Evolutionary conservation across 2,797 vertebrate species (phyloP).

Genomic region (Hyperoplus immaculatus): DNA sequence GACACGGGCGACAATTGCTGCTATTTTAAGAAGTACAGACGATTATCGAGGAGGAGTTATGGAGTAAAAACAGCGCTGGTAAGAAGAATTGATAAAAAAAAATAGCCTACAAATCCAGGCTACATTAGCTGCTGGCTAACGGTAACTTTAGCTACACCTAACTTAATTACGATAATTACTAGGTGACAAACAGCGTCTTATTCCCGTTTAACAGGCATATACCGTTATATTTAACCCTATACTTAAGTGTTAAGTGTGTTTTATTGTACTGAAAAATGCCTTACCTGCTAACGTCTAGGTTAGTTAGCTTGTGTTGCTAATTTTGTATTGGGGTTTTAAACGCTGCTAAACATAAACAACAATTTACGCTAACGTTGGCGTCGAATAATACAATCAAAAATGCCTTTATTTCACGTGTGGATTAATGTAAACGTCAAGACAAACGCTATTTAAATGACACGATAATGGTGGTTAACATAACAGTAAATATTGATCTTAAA

Average conservation of each 20-base stretch:
- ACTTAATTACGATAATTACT: not conserved
- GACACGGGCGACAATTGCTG: not conserved
- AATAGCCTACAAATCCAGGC: constrained; percentile 35
- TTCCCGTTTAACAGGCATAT: not conserved
- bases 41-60: constrained; percentile 24
- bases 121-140: constrained; percentile 39
- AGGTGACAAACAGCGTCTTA: constrained; percentile 10
- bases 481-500: not conserved
- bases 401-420: not conserved
- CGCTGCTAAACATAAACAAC: too few species aligned
- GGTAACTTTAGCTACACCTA: constrained; percentile 26
- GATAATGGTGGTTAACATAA: not conserved
- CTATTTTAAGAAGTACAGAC: not conserved
- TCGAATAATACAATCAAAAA: not conserved
- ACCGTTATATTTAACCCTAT: not conserved
- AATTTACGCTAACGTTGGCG: rapidly evolving
- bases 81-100: constrained; percentile 28
- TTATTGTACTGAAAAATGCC: constrained; percentile 13
- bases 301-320: constrained; percentile 31
- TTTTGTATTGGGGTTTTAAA: too few species aligned
- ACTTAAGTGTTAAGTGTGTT: not conserved
- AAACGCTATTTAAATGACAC: not conserved
- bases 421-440: not conserved
- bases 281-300: constrained; percentile 13
- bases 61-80: constrained; percentile 62